Evolutionary conservation across 2,888 invertebrate genomes (phyloP), one percentile per base, ranked within the genome.

Genomic region (Drosophila gaucha): DNA sequence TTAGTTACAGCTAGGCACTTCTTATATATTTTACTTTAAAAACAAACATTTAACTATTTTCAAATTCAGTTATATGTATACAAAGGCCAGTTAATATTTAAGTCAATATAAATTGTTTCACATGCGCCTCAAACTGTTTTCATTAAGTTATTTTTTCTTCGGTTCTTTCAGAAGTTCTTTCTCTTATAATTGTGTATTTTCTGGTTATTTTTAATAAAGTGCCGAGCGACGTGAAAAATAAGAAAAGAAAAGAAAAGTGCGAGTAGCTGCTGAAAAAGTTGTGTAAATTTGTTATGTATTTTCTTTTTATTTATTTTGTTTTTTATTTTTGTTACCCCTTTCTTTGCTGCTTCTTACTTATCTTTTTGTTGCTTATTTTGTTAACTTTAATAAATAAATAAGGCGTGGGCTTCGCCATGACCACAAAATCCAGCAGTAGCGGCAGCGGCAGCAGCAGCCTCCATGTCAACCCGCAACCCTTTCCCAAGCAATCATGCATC

Each of bases 201-300:
- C 52, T 76, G 72, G 67, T 80, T 80, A 67, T 63, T 80, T 84
- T 80, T 84, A 86, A 86, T 84, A 86, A 80, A 86, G 87, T 86
- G 72, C 72, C 60, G 73, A 58, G 63, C 56, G 59, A 39, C 14
- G 55, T 24, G 43, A 26, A 44, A 26, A 44, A 44, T 41, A 44
- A 44, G 6, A 44, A 22, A 46, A 18, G 20, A 18, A 20, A 10
- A 64, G 50, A 60, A 68, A 78, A 68, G 52, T 41, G 58, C 58
- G 55, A 66, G 63, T 30, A 41, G 58, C 39, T 46, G 52, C 58
- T 63, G 57, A 64, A 67, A 75, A 73, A 77, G 77, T 79, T 87
- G 87, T 85, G 84, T 85, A 87, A 87, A 85, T 84, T 84, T 87
- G 72, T 86, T 86, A 86, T 84, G 73, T 77, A 71, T 74, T 78